Evolutionary conservation across 2,113 vertebrate genomes (phyloP).

Genomic region (Bubalus kerabau): DNA sequence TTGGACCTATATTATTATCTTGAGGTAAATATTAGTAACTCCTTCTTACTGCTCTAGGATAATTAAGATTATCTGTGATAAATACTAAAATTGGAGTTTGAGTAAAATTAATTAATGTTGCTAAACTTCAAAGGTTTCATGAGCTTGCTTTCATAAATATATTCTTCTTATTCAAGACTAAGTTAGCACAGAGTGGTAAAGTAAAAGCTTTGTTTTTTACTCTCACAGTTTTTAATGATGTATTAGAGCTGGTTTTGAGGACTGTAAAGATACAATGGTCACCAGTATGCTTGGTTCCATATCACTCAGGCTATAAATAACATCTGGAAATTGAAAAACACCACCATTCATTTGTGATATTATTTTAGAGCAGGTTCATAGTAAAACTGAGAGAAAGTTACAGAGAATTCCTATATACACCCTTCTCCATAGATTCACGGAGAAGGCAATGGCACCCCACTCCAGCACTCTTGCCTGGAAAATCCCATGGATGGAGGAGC

Average conservation of each 20-base stretch:
- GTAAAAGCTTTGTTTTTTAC: background rate
- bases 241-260: background rate
- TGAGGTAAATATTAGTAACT: background rate
- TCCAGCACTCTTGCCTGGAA: background rate
- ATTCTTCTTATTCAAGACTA: background rate
- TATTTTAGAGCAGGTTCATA: background rate
- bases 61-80: background rate
- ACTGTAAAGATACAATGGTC: background rate
- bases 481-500: background rate
- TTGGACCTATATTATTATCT: background rate
- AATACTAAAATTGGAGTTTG: background rate
- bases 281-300: background rate
- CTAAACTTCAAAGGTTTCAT: background rate
- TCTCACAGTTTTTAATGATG: background rate
- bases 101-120: background rate
- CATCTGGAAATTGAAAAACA: background rate
- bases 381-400: background rate
- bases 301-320: background rate
- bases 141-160: background rate
- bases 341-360: background rate
- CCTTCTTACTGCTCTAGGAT: background rate
- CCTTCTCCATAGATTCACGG: fast-evolving
- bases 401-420: background rate
- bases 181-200: background rate
- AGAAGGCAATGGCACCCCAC: background rate